A percentile compares a stretch with the other conserved stretches of the same genome.
These are phyloP conservation scores for Sphaerodactylus townsendi DNA, from an alignment of 2,113 vertebrate species.

Conservation along the genomic window DNA sequence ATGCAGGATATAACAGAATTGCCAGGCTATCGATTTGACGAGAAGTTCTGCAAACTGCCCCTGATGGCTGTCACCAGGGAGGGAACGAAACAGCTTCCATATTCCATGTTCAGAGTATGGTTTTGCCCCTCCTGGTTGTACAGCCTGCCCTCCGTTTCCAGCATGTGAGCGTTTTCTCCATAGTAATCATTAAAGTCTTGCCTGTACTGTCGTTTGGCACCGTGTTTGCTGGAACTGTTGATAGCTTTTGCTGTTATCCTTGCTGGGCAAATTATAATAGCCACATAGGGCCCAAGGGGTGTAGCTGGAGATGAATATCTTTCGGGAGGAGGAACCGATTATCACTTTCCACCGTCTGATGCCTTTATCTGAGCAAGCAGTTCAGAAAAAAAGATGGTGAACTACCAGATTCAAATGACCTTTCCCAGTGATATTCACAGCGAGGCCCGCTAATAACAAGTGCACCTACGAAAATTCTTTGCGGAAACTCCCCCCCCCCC, in stretches of 20 bases:
- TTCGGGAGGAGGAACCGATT: conserved; percentile 52
- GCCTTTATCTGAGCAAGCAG: conserved; percentile 66
- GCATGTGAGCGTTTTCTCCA: not conserved
- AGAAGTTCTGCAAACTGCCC: not conserved
- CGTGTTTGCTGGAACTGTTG: conserved; percentile 28
- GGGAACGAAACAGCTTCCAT: not conserved
- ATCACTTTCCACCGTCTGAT: conserved; percentile 59
- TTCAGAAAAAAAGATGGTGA: conserved; percentile 57
- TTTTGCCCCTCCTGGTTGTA: not conserved
- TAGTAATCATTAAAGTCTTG: conserved; percentile 12
- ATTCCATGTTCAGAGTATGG: not conserved
- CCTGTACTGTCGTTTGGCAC: conserved; percentile 25
- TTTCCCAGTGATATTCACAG: conserved; percentile 72
- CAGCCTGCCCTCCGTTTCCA: not conserved
- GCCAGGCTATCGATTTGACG: not conserved
- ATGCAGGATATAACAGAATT: not conserved
- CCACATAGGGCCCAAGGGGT: conserved; percentile 47
- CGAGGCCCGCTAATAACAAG: conserved; percentile 58
- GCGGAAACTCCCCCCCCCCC: not conserved
- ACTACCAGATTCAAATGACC: conserved; percentile 63
- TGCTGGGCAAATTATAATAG: conserved; percentile 56
- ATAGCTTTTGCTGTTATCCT: conserved; percentile 27
- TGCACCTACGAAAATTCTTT: not conserved
- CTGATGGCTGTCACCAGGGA: not conserved
- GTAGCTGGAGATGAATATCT: conserved; percentile 51